Percentiles rank a stretch among this genome's conserved stretches.
Evolutionary conservation across 2,797 vertebrate species (phyloP).

Genomic region (Carduelis carduelis): DNA sequence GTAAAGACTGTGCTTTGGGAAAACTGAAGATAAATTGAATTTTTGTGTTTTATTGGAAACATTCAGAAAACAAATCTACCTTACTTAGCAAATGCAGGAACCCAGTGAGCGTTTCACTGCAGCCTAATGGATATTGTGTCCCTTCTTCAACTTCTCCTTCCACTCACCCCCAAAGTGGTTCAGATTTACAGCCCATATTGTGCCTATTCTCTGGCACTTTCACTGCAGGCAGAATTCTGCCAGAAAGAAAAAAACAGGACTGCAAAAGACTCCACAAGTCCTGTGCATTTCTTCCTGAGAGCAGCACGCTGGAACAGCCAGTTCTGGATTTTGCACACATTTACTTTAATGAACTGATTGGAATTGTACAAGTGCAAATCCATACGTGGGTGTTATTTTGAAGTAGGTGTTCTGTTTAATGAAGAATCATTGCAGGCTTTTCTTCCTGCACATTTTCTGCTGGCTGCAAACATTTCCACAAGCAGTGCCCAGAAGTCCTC

Average conservation of each 20-base stretch:
- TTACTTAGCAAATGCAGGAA: background rate
- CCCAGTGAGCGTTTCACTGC: background rate
- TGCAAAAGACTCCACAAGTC: background rate
- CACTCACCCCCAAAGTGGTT: background rate
- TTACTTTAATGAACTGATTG: background rate
- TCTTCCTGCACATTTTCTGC: background rate
- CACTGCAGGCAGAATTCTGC: background rate
- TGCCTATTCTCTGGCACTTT: background rate
- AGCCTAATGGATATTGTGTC: fast-evolving
- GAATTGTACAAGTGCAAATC: background rate
- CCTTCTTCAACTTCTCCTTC: background rate
- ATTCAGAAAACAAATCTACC: background rate
- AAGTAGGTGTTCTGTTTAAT: background rate
- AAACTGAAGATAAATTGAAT: background rate
- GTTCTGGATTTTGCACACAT: background rate
- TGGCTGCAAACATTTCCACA: background rate
- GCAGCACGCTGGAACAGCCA: background rate
- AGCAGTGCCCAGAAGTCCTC: fast-evolving
- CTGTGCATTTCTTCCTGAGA: background rate
- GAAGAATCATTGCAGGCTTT: background rate
- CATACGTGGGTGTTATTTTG: fast-evolving
- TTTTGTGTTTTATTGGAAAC: background rate
- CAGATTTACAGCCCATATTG: background rate
- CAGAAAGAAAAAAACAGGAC: background rate
- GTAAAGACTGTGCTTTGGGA: background rate